These are phyloP conservation scores for Agrochola circellaris DNA, from an alignment of 2,888 invertebrate genomes.

Conservation along the genomic window DNA sequence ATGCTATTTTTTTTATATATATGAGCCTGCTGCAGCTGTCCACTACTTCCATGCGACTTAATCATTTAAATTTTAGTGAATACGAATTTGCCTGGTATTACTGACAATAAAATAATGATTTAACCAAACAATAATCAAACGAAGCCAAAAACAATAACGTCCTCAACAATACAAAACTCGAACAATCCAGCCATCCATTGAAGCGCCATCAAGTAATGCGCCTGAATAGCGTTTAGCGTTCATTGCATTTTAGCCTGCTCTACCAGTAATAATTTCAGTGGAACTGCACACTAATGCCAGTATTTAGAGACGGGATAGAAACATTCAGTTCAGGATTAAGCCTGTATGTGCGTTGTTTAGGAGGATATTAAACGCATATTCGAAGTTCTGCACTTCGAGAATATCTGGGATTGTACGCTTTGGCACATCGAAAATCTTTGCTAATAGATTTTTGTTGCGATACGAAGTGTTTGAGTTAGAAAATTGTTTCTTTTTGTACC, in stretches of 20 bases:
- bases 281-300: constrained; percentile 46
- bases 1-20: neutral
- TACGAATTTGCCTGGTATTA: neutral
- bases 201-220: constrained; percentile 34
- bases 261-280: constrained; percentile 45
- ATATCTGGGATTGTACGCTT: neutral
- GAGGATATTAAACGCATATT: constrained; percentile 22
- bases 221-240: constrained; percentile 39
- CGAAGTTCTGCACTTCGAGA: neutral
- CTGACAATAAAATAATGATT: neutral
- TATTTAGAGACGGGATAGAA: constrained; percentile 53
- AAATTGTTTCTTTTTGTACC: neutral
- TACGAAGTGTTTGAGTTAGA: neutral
- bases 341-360: constrained; percentile 18
- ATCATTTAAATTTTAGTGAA: neutral
- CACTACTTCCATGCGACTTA: too few species aligned
- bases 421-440: neutral
- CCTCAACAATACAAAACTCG: constrained; percentile 18
- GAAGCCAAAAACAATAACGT: constrained; percentile 18
- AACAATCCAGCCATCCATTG: constrained; percentile 15
- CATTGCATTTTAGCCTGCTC: constrained; percentile 42
- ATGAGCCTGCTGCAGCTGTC: neutral
- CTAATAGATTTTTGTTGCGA: neutral
- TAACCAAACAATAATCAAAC: neutral
- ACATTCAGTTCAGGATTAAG: constrained; percentile 52